Evolutionary conservation across 2,113 vertebrate species (phyloP).

Genomic region (Xiphophorus maculatus): DNA sequence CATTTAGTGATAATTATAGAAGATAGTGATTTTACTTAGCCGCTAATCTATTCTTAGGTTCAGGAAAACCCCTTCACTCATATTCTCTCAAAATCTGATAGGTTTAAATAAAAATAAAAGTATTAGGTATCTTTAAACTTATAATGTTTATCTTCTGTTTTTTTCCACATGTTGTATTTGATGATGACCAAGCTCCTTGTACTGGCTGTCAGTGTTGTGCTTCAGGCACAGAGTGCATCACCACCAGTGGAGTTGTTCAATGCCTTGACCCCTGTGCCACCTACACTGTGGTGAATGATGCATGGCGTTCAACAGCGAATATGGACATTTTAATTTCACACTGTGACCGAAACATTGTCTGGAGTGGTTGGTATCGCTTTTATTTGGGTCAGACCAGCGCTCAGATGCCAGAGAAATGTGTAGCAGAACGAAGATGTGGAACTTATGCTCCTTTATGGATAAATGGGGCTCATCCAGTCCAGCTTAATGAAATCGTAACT

Average conservation of each 20-base stretch:
- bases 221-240: constrained; percentile 51
- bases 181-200: background rate
- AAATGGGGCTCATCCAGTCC: constrained; percentile 41
- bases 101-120: background rate
- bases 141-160: background rate
- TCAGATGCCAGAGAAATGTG: constrained; percentile 58
- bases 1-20: too few relatives aligned
- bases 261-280: constrained; percentile 56
- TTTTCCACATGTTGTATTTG: background rate
- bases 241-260: background rate
- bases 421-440: constrained; percentile 36
- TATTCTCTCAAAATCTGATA: background rate
- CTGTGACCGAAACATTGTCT: constrained; percentile 7
- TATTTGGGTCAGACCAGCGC: constrained; percentile 29
- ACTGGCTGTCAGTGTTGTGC: constrained; percentile 29
- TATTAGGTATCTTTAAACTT: background rate
- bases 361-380: constrained; percentile 66
- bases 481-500: constrained; percentile 23
- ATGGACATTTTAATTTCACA: accelerated
- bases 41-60: too few relatives aligned
- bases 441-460: constrained; percentile 50
- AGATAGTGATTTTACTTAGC: too few relatives aligned
- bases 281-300: constrained; percentile 50
- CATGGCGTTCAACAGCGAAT: constrained; percentile 58
- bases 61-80: too few relatives aligned